Conservation (phyloP, 2,113 vertebrate species). For the Sterrhoptilus dennistouni region DNA sequence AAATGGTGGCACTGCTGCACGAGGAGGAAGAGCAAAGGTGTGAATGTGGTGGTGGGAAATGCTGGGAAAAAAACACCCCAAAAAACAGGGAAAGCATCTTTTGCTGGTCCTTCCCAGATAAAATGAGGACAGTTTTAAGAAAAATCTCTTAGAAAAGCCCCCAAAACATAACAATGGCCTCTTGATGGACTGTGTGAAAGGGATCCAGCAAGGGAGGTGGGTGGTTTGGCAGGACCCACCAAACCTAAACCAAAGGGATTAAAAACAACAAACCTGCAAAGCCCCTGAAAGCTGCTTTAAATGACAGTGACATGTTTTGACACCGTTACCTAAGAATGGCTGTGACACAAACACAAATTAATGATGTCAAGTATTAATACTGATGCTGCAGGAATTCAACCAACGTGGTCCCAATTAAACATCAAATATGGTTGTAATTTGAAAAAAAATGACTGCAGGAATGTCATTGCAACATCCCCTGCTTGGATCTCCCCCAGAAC, state of each 20-base stretch:
- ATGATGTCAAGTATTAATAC: neutral
- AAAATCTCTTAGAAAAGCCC: neutral
- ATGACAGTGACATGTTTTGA: neutral
- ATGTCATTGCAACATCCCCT: neutral
- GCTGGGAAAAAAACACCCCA: neutral
- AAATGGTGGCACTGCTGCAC: neutral
- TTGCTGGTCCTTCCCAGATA: neutral
- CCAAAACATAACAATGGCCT: neutral
- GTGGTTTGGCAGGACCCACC: neutral
- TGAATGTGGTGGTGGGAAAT: neutral
- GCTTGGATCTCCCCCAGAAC: neutral
- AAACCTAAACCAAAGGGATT: neutral
- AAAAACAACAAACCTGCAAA: neutral
- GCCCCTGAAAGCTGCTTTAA: neutral
- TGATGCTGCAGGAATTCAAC: neutral
- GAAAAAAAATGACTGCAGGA: neutral
- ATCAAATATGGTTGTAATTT: neutral
- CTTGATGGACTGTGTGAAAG: neutral
- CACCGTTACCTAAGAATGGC: neutral
- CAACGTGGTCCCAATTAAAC: conserved; percentile 27
- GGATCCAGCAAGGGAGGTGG: neutral
- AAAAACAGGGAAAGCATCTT: neutral
- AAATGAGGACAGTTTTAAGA: neutral
- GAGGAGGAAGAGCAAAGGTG: neutral
- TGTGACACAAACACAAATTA: neutral